Percentiles rank a stretch among this genome's conserved stretches.
Evolutionary conservation across 1,140 invertebrate species (phyloP).

Genomic region (Atta colombica): DNA sequence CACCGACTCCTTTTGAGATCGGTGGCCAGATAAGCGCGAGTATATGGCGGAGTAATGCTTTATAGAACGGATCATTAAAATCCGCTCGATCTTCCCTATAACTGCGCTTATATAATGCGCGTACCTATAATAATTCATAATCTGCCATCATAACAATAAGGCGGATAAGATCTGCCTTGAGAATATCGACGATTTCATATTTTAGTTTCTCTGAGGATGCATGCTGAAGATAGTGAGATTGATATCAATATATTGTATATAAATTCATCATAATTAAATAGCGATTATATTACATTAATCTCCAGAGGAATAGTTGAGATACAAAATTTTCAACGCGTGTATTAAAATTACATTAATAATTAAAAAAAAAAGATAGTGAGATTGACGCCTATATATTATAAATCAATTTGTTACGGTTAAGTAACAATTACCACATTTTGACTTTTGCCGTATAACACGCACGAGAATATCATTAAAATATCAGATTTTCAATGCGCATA

Average conservation of each 20-base stretch:
- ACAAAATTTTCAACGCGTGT: too few relatives aligned
- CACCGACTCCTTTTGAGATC: slow-evolving; percentile 47
- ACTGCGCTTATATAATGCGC: slow-evolving; percentile 30
- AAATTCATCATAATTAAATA: not conserved
- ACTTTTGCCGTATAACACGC: not conserved
- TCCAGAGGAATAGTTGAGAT: not conserved
- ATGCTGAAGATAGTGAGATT: not conserved
- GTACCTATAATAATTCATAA: slow-evolving; percentile 17
- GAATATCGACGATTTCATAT: not conserved
- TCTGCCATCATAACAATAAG: slow-evolving; percentile 17
- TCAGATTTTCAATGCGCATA: not conserved
- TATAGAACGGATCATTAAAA: slow-evolving; percentile 57
- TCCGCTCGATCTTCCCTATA: slow-evolving; percentile 44
- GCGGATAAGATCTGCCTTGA: slow-evolving; percentile 14
- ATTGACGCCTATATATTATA: too few relatives aligned
- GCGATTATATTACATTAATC: not conserved
- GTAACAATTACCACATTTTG: not conserved
- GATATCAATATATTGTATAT: slow-evolving; percentile 8
- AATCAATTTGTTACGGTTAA: not conserved
- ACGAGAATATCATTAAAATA: not conserved
- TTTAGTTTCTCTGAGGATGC: not conserved
- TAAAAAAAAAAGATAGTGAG: too few relatives aligned
- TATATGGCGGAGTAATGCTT: slow-evolving; percentile 25
- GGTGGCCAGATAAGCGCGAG: slow-evolving; percentile 12
- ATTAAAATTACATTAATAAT: too few relatives aligned